Evolutionary conservation across 1,140 invertebrate genomes (phyloP).

Genomic region (Diabrotica undecimpunctata): DNA sequence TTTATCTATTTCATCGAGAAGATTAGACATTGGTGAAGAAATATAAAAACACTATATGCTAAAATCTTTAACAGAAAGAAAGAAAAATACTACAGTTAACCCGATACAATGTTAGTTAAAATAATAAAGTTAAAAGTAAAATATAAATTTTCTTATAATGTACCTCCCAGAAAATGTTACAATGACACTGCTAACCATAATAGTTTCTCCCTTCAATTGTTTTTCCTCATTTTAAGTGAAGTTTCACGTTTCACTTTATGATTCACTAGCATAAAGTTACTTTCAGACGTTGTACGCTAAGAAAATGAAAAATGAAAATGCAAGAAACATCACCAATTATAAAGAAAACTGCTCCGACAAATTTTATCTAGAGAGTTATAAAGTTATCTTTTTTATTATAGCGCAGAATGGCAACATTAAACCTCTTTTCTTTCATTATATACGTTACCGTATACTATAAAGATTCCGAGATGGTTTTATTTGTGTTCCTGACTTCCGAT

Average conservation of each 20-base stretch:
- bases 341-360: slow-evolving; percentile 2
- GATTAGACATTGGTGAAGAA: too few species aligned
- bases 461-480: slow-evolving; percentile 4
- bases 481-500: slow-evolving; percentile 7
- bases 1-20: too few species aligned
- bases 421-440: slow-evolving; percentile 11
- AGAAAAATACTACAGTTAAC: too few species aligned
- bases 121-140: too few species aligned
- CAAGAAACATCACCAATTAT: not conserved
- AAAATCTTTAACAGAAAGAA: too few species aligned
- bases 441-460: slow-evolving; percentile 6
- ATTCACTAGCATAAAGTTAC: not conserved
- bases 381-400: slow-evolving; percentile 3
- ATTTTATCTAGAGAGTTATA: slow-evolving; percentile 1
- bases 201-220: not conserved
- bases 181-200: not conserved
- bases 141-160: too few species aligned
- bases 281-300: not conserved
- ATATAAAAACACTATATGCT: too few species aligned
- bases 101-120: too few species aligned
- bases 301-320: not conserved
- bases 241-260: slow-evolving; percentile 1
- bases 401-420: slow-evolving; percentile 2
- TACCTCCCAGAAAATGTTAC: not conserved
- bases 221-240: slow-evolving; percentile 2